phyloP scores from a whole-genome alignment of 2,797 vertebrate genomes.

The Oryzias sinensis region DNA sequence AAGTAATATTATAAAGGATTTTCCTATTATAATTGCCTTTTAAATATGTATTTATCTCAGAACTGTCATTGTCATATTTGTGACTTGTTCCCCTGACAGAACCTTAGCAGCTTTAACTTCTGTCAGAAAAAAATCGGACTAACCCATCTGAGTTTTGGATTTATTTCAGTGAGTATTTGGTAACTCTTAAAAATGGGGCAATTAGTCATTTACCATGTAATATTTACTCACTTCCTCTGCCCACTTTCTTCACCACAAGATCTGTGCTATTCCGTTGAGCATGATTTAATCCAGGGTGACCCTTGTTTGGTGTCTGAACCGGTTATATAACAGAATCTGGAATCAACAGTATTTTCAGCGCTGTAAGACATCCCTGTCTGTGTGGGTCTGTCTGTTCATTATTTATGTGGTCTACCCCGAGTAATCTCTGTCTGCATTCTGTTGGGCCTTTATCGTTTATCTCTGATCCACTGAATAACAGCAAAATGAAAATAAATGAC shows the following conservation, averaged over 20 bases:
- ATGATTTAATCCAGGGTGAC: slow-evolving; percentile 30
- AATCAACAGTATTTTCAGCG: slow-evolving; percentile 16
- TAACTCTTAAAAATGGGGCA: slow-evolving; percentile 1
- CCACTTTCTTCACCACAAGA: slow-evolving; percentile 18
- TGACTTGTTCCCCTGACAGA: slow-evolving; percentile 13
- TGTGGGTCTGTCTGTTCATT: slow-evolving; percentile 9
- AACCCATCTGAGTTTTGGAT: slow-evolving; percentile 23
- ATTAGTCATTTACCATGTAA: not conserved
- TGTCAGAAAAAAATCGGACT: slow-evolving; percentile 19
- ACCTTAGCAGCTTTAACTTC: slow-evolving; percentile 24
- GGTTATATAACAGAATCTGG: slow-evolving; percentile 42
- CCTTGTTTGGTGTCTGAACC: slow-evolving; percentile 21
- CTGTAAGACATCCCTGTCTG: slow-evolving; percentile 2
- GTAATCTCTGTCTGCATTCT: slow-evolving; percentile 14
- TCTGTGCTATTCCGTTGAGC: slow-evolving; percentile 18
- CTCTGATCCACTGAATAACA: slow-evolving; percentile 4
- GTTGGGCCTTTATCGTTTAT: slow-evolving; percentile 1
- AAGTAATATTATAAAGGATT: slow-evolving; percentile 41
- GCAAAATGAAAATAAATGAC: slow-evolving; percentile 1
- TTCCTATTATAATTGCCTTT: slow-evolving; percentile 15
- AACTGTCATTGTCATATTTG: slow-evolving; percentile 23
- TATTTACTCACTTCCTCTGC: slow-evolving; percentile 22
- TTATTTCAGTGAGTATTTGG: slow-evolving; percentile 14
- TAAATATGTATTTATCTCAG: slow-evolving; percentile 22
- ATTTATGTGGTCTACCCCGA: slow-evolving; percentile 6